Evolutionary conservation across 2,113 vertebrate genomes (phyloP).

Genomic region (Oncorhynchus keta): DNA sequence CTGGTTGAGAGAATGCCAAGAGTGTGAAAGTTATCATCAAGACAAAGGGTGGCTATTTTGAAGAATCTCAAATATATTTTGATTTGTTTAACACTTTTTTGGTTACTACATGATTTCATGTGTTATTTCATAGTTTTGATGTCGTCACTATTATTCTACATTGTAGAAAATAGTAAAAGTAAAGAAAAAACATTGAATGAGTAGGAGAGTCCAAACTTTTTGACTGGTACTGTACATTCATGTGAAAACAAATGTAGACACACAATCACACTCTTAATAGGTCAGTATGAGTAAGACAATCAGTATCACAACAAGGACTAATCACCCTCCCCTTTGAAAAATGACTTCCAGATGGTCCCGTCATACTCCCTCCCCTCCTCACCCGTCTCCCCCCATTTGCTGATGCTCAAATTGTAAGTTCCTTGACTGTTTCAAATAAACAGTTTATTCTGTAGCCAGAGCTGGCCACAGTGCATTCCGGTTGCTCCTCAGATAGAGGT

Average conservation of each 20-base stretch:
- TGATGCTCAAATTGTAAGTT: conserved; percentile 39
- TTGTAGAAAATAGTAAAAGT: too few species aligned
- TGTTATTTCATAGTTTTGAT: too few species aligned
- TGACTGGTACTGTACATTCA: too few species aligned
- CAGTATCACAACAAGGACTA: conserved; percentile 26
- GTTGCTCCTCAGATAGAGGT: conserved; percentile 22
- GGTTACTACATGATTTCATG: too few species aligned
- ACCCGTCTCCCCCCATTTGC: conserved; percentile 23
- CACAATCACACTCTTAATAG: neutral
- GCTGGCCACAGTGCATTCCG: conserved; percentile 38
- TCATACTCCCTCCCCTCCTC: neutral
- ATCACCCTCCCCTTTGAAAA: conserved; percentile 29
- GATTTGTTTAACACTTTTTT: too few species aligned
- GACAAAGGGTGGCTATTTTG: too few species aligned
- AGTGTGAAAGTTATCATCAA: too few species aligned
- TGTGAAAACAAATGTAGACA: neutral
- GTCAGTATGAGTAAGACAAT: conserved; percentile 20
- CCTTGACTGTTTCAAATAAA: conserved; percentile 56
- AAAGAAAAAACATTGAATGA: too few species aligned
- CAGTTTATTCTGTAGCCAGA: conserved; percentile 47
- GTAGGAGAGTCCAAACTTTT: too few species aligned
- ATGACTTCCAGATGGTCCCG: conserved; percentile 47
- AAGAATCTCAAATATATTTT: too few species aligned
- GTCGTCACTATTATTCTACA: too few species aligned
- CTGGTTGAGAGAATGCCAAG: too few species aligned